Evolutionary conservation across 1,140 invertebrate genomes (phyloP).

Genomic region (Euura lappo): DNA sequence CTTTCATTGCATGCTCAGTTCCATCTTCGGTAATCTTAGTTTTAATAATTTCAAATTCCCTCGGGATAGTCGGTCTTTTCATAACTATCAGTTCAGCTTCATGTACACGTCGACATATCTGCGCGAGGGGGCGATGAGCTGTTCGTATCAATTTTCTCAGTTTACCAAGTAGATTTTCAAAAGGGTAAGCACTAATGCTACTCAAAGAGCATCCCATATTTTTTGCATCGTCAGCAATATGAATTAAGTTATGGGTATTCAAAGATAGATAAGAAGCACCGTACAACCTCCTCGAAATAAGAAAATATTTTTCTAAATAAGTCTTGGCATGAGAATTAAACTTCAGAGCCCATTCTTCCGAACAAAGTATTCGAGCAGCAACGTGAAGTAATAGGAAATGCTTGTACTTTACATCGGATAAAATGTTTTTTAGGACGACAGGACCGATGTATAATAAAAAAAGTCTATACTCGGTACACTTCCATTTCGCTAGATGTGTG

Average conservation of each 20-base stretch:
- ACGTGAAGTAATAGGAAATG: slow-evolving; percentile 23
- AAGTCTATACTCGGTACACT: slow-evolving; percentile 21
- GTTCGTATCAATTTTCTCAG: slow-evolving; percentile 18
- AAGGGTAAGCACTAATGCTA: slow-evolving; percentile 17
- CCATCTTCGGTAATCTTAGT: not conserved
- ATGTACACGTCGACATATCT: slow-evolving; percentile 22
- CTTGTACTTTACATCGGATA: slow-evolving; percentile 13
- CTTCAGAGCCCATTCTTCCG: not conserved
- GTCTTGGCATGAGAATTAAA: slow-evolving; percentile 4
- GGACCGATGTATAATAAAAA: slow-evolving; percentile 22
- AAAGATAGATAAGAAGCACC: slow-evolving; percentile 14
- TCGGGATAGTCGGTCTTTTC: not conserved
- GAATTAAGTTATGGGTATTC: slow-evolving; percentile 21
- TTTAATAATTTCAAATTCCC: not conserved
- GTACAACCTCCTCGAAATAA: slow-evolving; percentile 8
- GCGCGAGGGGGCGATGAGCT: slow-evolving; percentile 19
- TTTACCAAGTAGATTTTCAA: slow-evolving; percentile 20
- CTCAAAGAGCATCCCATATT: slow-evolving; percentile 3
- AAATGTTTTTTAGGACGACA: not conserved
- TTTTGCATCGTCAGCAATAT: too few species aligned
- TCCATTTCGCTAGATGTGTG: slow-evolving; percentile 10
- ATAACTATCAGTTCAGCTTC: not conserved
- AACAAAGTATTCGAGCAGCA: slow-evolving; percentile 17
- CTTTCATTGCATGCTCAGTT: not conserved
- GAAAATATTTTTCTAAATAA: slow-evolving; percentile 13